Evolutionary conservation across 2,113 vertebrate genomes (phyloP).

Genomic region (Poeciliopsis prolifica): DNA sequence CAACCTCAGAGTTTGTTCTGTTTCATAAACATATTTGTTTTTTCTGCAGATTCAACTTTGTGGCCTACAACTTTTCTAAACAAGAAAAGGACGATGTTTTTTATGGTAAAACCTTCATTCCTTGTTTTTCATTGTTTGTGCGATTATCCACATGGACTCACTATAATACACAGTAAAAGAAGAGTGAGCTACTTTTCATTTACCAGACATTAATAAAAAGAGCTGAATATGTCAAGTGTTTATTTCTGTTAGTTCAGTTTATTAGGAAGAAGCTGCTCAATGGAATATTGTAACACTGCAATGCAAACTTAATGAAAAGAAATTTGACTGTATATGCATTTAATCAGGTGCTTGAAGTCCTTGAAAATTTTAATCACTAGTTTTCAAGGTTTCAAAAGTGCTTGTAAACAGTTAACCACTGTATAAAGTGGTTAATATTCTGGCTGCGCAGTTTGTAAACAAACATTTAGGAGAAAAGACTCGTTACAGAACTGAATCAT

Average conservation of each 20-base stretch:
- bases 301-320: neutral
- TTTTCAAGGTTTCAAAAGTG: no score
- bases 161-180: neutral
- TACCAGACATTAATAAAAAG: neutral
- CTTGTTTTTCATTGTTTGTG: neutral
- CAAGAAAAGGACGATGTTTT: conserved; percentile 41
- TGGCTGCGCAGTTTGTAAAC: no score
- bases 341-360: neutral
- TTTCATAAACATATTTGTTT: neutral
- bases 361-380: no score
- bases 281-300: no score
- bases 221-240: neutral
- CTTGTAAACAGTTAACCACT: no score
- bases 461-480: no score
- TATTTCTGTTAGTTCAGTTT: neutral
- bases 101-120: conserved; percentile 57
- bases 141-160: neutral
- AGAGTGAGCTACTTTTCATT: neutral
- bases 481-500: no score
- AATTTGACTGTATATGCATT: neutral
- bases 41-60: neutral
- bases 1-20: conserved; percentile 3
- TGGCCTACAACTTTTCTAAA: conserved; percentile 29
- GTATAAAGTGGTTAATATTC: no score
- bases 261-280: no score